Conservation (phyloP, 1,140 invertebrate species). For the Anoplophora glabripennis region DNA sequence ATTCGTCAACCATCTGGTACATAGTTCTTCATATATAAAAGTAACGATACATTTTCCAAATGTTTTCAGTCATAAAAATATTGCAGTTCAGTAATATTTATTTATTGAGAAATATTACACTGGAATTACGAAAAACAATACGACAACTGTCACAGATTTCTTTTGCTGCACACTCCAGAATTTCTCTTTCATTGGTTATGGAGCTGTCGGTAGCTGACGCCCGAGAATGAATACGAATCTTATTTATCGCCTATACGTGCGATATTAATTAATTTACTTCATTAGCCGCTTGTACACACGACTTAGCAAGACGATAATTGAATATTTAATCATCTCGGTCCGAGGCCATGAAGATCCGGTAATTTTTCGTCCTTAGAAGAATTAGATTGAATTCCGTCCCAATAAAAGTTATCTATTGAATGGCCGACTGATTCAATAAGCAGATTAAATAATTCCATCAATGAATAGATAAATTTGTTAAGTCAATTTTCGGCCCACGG, state of each 20-base stretch:
- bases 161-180: not conserved
- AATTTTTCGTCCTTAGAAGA: not conserved
- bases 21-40: too few relatives aligned
- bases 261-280: constrained; percentile 9
- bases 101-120: not conserved
- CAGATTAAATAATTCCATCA: constrained; percentile 17
- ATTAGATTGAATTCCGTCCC: not conserved
- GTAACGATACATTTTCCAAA: too few relatives aligned
- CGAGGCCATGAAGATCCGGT: not conserved
- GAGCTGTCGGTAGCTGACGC: not conserved
- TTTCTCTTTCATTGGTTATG: not conserved
- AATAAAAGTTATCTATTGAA: constrained; percentile 12
- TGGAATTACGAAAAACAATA: not conserved
- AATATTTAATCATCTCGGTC: not conserved
- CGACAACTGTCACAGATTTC: constrained; percentile 2
- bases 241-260: constrained; percentile 4
- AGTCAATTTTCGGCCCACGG: constrained; percentile 17
- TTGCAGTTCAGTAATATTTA: too few relatives aligned
- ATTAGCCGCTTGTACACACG: not conserved
- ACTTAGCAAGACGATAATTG: not conserved
- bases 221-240: not conserved
- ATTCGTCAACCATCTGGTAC: too few relatives aligned
- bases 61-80: too few relatives aligned
- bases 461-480: constrained; percentile 20
- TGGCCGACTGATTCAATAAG: constrained; percentile 9